Conservation (phyloP, 2,888 invertebrate genomes). For the Prenolepis imparis region DNA sequence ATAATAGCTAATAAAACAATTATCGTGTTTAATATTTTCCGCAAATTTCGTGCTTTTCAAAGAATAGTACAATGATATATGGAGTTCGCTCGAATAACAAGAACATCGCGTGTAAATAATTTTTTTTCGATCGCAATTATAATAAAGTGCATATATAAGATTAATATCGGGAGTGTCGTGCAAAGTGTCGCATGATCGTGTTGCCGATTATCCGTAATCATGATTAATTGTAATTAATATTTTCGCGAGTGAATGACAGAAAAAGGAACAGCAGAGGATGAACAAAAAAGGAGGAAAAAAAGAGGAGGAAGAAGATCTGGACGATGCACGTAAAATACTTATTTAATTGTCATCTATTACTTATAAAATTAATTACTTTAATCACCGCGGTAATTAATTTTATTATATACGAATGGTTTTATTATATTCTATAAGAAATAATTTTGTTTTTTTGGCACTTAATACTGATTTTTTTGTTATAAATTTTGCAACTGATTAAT, state of each 20-base stretch:
- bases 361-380: background rate
- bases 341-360: background rate
- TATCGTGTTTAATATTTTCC: too few species aligned
- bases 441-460: background rate
- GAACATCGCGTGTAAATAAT: too few species aligned
- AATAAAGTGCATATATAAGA: background rate
- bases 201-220: background rate
- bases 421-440: background rate
- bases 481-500: background rate
- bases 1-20: too few species aligned
- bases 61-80: too few species aligned
- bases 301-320: background rate
- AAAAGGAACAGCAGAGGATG: background rate
- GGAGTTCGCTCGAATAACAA: too few species aligned
- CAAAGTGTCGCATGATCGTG: background rate
- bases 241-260: background rate
- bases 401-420: background rate
- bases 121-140: too few species aligned
- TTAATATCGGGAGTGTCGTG: background rate
- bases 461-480: background rate
- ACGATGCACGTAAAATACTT: background rate
- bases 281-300: background rate
- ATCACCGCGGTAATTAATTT: background rate
- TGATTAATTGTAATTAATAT: background rate
- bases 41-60: too few species aligned